Percentiles rank a stretch among this genome's conserved stretches.
phyloP scores from a whole-genome alignment of 2,888 invertebrate species.

The Cephus rjabovi region DNA sequence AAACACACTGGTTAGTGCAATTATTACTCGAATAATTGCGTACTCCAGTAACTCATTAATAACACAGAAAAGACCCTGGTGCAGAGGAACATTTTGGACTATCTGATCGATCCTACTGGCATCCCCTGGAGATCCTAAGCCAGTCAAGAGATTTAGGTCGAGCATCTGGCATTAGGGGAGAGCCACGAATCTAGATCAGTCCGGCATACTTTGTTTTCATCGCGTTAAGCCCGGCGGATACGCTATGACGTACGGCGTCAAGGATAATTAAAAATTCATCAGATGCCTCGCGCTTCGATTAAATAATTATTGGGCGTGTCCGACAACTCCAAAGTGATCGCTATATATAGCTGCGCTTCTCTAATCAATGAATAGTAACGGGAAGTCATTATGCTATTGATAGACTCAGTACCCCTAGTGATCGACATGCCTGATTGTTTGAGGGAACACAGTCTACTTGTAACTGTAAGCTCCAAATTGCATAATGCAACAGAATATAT shows the following conservation, averaged over 20 bases:
- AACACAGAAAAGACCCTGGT: background rate
- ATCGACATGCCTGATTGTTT: slow-evolving; percentile 3
- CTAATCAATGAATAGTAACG: slow-evolving; percentile 20
- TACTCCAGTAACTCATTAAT: background rate
- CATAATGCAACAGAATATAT: background rate
- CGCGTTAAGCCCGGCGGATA: background rate
- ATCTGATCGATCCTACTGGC: background rate
- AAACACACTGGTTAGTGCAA: background rate
- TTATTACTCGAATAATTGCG: background rate
- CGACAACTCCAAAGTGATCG: background rate
- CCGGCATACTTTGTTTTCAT: background rate
- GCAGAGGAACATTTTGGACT: background rate
- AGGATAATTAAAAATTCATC: background rate
- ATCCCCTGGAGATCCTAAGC: background rate
- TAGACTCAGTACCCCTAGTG: background rate
- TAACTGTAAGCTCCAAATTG: background rate
- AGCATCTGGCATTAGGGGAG: background rate
- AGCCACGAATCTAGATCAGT: background rate
- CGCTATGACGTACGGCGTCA: background rate
- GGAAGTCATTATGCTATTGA: slow-evolving; percentile 26
- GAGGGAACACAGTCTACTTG: background rate
- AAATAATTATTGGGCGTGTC: slow-evolving; percentile 2
- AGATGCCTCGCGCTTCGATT: background rate
- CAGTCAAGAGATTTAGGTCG: background rate
- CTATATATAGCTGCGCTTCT: slow-evolving; percentile 18